Evolutionary conservation across 2,888 invertebrate genomes (phyloP).

Genomic region (Lysandra coridon): DNA sequence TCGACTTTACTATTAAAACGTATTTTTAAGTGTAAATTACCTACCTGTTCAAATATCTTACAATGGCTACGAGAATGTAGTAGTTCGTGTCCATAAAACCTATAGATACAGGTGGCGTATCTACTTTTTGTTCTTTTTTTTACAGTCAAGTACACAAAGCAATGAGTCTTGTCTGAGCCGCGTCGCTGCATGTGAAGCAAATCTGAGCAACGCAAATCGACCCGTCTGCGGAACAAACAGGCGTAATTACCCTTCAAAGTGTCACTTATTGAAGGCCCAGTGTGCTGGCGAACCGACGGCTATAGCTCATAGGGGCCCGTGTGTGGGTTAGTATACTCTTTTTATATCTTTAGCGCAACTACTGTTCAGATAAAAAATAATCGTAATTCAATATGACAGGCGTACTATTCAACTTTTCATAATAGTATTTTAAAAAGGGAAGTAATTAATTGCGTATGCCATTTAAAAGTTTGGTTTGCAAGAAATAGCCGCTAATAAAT

Average conservation of each 20-base stretch:
- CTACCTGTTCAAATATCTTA: conserved; percentile 4
- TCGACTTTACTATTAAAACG: neutral
- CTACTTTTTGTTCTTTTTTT: conserved; percentile 33
- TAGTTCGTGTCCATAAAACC: conserved; percentile 20
- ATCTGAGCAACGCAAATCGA: conserved; percentile 55
- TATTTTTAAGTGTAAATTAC: neutral
- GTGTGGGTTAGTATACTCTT: conserved; percentile 80
- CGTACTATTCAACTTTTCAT: neutral
- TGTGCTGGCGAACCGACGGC: conserved; percentile 87
- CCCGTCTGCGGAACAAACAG: conserved; percentile 91
- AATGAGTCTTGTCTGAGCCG: conserved; percentile 58
- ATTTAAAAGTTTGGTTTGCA: no score
- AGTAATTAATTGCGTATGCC: no score
- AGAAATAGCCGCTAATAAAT: no score
- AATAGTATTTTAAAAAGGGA: no score
- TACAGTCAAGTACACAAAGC: conserved; percentile 48
- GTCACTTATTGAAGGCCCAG: conserved; percentile 87
- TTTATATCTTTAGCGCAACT: conserved; percentile 27
- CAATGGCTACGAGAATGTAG: neutral
- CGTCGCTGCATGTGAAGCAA: conserved; percentile 68
- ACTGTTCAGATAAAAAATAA: neutral
- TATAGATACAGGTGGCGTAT: conserved; percentile 23
- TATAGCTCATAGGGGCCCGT: conserved; percentile 87
- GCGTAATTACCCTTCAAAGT: conserved; percentile 89
- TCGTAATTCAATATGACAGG: neutral